These are phyloP conservation scores for Sarcophaga caerulescens DNA, from an alignment of 2,888 invertebrate species.

Conservation along the genomic window DNA sequence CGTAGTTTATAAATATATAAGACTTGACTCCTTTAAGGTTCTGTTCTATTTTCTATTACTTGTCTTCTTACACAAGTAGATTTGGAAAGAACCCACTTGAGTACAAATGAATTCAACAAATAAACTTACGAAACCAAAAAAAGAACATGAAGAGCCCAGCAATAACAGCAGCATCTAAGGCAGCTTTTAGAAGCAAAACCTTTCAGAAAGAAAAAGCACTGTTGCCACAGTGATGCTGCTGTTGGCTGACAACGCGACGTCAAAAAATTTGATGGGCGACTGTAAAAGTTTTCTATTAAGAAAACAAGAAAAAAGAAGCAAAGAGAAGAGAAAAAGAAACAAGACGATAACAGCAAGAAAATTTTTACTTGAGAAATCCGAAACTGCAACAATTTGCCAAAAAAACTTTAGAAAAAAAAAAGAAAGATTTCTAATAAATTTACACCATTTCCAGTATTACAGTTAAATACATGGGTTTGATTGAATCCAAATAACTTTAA, in stretches of 20 bases:
- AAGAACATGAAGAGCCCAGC: not conserved
- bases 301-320: constrained; percentile 4
- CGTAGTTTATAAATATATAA: not conserved
- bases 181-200: constrained; percentile 31
- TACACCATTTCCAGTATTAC: constrained; percentile 45
- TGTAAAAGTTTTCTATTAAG: constrained; percentile 38
- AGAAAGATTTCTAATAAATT: constrained; percentile 17
- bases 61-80: not conserved
- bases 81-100: constrained; percentile 66
- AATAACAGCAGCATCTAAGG: constrained; percentile 19
- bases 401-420: not conserved
- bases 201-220: not conserved
- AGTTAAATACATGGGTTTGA: not conserved
- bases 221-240: constrained; percentile 29
- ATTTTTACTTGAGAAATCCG: constrained; percentile 19
- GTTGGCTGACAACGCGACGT: constrained; percentile 1
- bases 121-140: constrained; percentile 26
- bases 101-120: constrained; percentile 61
- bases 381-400: constrained; percentile 47
- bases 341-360: not conserved
- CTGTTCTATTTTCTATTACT: too few relatives aligned
- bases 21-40: not conserved
- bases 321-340: not conserved
- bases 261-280: not conserved
- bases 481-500: too few relatives aligned